Percentiles rank a stretch among this genome's conserved stretches.
Evolutionary conservation across 2,888 invertebrate species (phyloP).

Genomic region (Lysandra bellargus): DNA sequence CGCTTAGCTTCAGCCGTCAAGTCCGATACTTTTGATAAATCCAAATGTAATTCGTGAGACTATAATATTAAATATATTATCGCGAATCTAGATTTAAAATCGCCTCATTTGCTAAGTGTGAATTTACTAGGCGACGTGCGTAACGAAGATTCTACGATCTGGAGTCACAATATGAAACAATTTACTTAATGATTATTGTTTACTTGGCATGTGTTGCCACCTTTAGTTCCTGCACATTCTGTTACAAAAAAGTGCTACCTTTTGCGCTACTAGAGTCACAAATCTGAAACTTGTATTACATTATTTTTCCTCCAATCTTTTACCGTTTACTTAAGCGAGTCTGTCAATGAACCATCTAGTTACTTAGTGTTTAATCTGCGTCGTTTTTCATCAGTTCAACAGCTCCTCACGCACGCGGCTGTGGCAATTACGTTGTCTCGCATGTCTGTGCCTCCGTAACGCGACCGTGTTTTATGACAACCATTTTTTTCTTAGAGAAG

Average conservation of each 20-base stretch:
- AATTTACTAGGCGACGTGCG: not conserved
- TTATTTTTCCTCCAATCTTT: not conserved
- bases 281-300: too few species aligned
- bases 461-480: conserved; percentile 30
- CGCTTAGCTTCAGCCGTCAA: not conserved
- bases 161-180: too few species aligned
- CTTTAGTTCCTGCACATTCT: too few species aligned
- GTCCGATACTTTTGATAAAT: not conserved
- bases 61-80: too few species aligned
- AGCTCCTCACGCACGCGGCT: conserved; percentile 14
- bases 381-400: conserved; percentile 11
- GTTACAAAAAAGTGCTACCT: too few species aligned
- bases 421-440: conserved; percentile 12
- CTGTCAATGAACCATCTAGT: not conserved
- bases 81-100: too few species aligned
- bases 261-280: too few species aligned
- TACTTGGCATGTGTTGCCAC: too few species aligned
- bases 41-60: too few species aligned
- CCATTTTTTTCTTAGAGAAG: conserved; percentile 15
- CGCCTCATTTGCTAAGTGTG: too few species aligned
- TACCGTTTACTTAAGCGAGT: not conserved
- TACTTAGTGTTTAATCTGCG: not conserved
- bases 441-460: conserved; percentile 25
- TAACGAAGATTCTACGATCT: too few species aligned
- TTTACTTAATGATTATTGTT: too few species aligned